A percentile compares a stretch with the other conserved stretches of the same genome.
Conservation (phyloP, 2,113 vertebrate genomes). For the Embiotoca jacksoni region DNA sequence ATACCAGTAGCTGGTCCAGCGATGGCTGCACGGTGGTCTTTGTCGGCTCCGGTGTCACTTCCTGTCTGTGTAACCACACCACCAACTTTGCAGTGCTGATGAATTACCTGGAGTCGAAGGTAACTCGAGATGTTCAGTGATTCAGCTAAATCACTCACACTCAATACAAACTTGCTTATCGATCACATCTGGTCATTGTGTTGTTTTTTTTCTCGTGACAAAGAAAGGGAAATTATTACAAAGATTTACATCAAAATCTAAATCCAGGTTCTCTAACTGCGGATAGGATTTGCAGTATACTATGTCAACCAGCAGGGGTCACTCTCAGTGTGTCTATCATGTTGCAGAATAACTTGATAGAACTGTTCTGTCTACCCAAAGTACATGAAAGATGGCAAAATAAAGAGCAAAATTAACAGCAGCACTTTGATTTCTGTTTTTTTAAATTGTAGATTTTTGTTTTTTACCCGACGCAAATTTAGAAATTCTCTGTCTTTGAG, state of each 20-base stretch:
- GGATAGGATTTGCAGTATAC: constrained; percentile 13
- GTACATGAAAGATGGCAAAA: neutral
- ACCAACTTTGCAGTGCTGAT: constrained; percentile 88
- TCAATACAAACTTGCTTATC: neutral
- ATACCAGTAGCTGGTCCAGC: constrained; percentile 80
- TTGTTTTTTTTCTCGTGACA: neutral
- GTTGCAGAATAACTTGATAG: neutral
- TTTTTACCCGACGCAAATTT: neutral
- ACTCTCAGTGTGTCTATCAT: constrained; percentile 40
- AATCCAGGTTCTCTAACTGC: neutral
- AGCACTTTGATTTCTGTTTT: neutral
- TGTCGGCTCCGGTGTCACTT: constrained; percentile 65
- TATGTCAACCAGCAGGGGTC: constrained; percentile 73
- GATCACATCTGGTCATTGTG: no score
- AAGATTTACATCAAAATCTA: no score
- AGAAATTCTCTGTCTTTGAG: neutral
- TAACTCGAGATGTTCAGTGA: constrained; percentile 43
- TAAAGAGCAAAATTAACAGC: neutral
- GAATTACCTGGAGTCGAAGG: constrained; percentile 83
- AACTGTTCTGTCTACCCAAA: neutral
- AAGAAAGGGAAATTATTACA: no score
- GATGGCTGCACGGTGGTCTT: constrained; percentile 81
- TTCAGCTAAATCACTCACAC: neutral
- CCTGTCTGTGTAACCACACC: constrained; percentile 86
- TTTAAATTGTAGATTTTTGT: neutral